Percentiles rank a stretch among this genome's conserved stretches.
Evolutionary conservation across 2,797 vertebrate species (phyloP).

Genomic region (Diplodus sargus): DNA sequence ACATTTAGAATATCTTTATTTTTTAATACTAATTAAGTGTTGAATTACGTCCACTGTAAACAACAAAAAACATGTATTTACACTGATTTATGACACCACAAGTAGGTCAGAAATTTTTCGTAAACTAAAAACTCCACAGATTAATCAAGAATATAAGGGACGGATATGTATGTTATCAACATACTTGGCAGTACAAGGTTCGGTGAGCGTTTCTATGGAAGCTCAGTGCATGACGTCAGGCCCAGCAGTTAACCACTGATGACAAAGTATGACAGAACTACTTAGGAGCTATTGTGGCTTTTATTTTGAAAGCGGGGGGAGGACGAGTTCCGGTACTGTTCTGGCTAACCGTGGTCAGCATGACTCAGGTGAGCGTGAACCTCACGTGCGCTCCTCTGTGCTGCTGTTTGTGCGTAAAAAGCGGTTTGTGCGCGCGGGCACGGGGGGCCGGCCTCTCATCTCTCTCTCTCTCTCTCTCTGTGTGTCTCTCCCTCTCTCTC

Average conservation of each 20-base stretch:
- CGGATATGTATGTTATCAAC: neutral
- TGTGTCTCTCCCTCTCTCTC: neutral
- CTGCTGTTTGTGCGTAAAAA: slow-evolving; percentile 11
- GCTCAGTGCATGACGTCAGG: too few species aligned
- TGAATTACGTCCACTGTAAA: too few species aligned
- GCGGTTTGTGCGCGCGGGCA: slow-evolving; percentile 18
- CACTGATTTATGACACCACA: neutral
- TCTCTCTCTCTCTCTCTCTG: neutral
- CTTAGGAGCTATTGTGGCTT: neutral
- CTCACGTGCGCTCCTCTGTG: neutral
- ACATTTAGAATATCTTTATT: too few species aligned
- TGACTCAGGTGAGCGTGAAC: slow-evolving; percentile 36
- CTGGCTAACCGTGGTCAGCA: neutral
- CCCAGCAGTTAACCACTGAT: neutral
- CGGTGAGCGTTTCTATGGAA: neutral
- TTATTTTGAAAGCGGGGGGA: slow-evolving; percentile 10
- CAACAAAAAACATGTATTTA: neutral
- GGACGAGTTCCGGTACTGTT: neutral
- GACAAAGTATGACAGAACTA: too few species aligned
- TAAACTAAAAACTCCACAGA: neutral
- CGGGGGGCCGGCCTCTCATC: neutral
- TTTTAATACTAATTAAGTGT: too few species aligned
- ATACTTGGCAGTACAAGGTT: too few species aligned
- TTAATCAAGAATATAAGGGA: too few species aligned
- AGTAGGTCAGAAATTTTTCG: neutral